A percentile compares a stretch with the other conserved stretches of the same genome.
These are phyloP conservation scores for Propithecus deckenii DNA, from an alignment of 2,797 vertebrate genomes.

Conservation along the genomic window DNA sequence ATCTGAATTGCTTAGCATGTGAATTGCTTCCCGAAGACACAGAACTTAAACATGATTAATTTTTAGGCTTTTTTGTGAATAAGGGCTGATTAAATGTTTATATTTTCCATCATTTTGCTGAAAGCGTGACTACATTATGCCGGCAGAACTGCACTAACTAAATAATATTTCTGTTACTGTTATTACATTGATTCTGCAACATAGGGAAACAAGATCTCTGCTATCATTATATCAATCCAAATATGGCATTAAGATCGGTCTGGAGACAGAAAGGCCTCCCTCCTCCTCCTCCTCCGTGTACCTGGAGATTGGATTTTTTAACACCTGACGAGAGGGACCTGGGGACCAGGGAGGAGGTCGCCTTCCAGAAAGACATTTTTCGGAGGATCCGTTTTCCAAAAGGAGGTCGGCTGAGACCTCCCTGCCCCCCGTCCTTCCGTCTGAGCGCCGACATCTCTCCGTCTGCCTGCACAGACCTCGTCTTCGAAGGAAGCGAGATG, in stretches of 20 bases:
- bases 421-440: conserved; percentile 7
- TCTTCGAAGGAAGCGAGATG: conserved; percentile 77
- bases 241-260: background rate
- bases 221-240: conserved; percentile 58
- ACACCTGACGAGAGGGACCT: background rate
- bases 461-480: conserved; percentile 62
- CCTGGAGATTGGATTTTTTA: conserved; percentile 3
- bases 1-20: conserved; percentile 81
- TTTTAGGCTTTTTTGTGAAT: conserved; percentile 81
- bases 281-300: background rate
- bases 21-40: conserved; percentile 82
- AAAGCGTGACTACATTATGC: conserved; percentile 80
- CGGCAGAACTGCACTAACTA: conserved; percentile 78
- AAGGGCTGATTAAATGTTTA: conserved; percentile 83
- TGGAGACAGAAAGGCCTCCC: accelerated
- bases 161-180: conserved; percentile 78
- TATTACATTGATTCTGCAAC: conserved; percentile 42
- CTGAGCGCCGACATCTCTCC: conserved; percentile 61
- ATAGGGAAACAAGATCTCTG: conserved; percentile 64
- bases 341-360: background rate
- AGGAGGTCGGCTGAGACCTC: background rate
- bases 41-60: conserved; percentile 83
- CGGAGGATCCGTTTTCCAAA: background rate
- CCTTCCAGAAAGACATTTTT: background rate
- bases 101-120: conserved; percentile 81